phyloP scores from a whole-genome alignment of 2,113 vertebrate species.

The Lampris megalopsis region DNA sequence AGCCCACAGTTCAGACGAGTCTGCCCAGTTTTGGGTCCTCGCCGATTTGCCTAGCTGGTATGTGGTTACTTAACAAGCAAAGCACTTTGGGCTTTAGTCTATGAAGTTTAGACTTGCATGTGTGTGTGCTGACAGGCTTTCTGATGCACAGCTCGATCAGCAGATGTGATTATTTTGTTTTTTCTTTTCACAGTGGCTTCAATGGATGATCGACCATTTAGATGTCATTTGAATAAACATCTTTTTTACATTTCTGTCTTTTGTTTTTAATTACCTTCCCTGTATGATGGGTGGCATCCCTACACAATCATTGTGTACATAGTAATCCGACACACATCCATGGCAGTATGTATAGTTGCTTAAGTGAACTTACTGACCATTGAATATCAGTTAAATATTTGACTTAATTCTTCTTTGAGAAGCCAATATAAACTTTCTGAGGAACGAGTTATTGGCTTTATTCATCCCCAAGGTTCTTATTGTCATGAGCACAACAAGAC shows the following conservation, averaged over 20 bases:
- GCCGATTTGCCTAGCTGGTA: constrained; percentile 33
- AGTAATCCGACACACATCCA: neutral
- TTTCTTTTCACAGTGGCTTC: constrained; percentile 32
- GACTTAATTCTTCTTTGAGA: constrained; percentile 11
- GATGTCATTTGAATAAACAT: neutral
- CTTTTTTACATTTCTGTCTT: no score
- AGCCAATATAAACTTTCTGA: constrained; percentile 28
- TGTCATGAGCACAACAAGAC: no score
- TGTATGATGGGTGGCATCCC: neutral
- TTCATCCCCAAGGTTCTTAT: neutral
- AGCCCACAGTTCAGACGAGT: constrained; percentile 5
- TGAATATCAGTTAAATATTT: constrained; percentile 55
- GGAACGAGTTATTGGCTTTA: constrained; percentile 43
- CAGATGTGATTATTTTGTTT: neutral
- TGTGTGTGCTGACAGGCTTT: no score
- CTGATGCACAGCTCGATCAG: no score
- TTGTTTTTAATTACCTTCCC: no score
- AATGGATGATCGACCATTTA: constrained; percentile 19
- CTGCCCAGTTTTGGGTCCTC: constrained; percentile 31
- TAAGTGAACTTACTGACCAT: neutral
- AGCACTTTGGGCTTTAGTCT: no score
- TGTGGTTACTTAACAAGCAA: neutral
- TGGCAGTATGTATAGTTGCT: constrained; percentile 5
- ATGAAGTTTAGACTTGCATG: no score
- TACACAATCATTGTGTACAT: neutral